Base-by-base conservation (phyloP, 2,888 invertebrate species). In the Selenia dentaria region DNA sequence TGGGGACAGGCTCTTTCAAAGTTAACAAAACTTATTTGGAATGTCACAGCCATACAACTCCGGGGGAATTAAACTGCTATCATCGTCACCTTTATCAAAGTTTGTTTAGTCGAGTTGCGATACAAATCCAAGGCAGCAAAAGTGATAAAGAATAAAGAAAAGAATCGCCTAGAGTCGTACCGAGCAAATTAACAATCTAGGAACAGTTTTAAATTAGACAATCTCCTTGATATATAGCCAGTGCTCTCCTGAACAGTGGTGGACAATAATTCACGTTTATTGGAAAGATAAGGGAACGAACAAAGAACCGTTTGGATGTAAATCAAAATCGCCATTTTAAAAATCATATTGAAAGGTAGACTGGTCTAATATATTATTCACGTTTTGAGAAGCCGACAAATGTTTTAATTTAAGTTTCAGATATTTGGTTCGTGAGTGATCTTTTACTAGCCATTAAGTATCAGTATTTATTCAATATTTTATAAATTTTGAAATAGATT, bases 211-310 rank as follows among this genome's bases (percentile, higher is more conserved):
- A 85, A 85, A 84, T 86, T 79, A 84, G 84, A 83, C 80, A 82
- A 83, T 85, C 82, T 83, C 72, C 81, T 70, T 86, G 82, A 85
- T 74, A 84, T 83, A 86, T 79, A 70, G 51, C 38, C 67, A 62
- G 58, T 59, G 64, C 67, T 69, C 66, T 77, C 77, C 70, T 68
- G 77, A 78, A 65, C 82, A 78, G 74, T 72, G 77, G 74, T 70
- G 64, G 70, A 62, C 75, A 67, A 84, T 88, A 87, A 83, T 68
- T 88, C 84, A 86, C 76, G 57, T 81, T 88, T 85, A 87, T 87
- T 87, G 84, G 79, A 70, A 70, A 79, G 86, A 86, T 87, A 87
- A 86, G 79, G 67, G 67, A 62, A 59, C 64, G 81, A 76, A 83
- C 81, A 83, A 84, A 82, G 83, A 79, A 74, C 71, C 69, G 54